These are phyloP conservation scores for Scaptomyza cyrtandrae DNA, from an alignment of 2,888 invertebrate genomes.

Conservation along the genomic window DNA sequence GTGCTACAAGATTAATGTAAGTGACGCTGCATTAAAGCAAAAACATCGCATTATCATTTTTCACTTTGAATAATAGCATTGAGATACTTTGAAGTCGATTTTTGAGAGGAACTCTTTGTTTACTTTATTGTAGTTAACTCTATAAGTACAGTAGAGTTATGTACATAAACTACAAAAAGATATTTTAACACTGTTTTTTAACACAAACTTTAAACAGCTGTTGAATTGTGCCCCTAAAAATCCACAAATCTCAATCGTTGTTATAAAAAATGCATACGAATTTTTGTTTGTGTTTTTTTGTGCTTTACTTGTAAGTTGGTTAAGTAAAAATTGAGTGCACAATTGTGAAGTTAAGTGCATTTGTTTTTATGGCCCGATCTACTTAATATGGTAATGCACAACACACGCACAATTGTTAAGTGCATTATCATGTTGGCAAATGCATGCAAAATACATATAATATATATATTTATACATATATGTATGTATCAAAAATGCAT, in stretches of 20 bases:
- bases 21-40: background rate
- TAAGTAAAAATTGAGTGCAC: slow-evolving; percentile 3
- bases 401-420: slow-evolving; percentile 9
- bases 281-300: background rate
- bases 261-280: background rate
- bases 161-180: too few relatives aligned
- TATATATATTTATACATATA: background rate
- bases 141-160: too few relatives aligned
- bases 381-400: slow-evolving; percentile 1
- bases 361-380: slow-evolving; percentile 5
- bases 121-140: too few relatives aligned
- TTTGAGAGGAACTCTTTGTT: too few relatives aligned
- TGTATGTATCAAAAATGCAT: background rate
- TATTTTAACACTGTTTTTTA: too few relatives aligned
- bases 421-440: slow-evolving; percentile 16
- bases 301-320: slow-evolving; percentile 5
- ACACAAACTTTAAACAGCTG: too few relatives aligned
- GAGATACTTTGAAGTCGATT: background rate
- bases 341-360: background rate
- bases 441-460: background rate
- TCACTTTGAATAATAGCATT: background rate
- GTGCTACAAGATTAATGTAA: background rate
- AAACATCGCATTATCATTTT: background rate
- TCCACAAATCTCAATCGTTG: background rate
- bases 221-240: too few relatives aligned